Evolutionary conservation across 2,113 vertebrate genomes (phyloP).

Genomic region (Sturnira hondurensis): DNA sequence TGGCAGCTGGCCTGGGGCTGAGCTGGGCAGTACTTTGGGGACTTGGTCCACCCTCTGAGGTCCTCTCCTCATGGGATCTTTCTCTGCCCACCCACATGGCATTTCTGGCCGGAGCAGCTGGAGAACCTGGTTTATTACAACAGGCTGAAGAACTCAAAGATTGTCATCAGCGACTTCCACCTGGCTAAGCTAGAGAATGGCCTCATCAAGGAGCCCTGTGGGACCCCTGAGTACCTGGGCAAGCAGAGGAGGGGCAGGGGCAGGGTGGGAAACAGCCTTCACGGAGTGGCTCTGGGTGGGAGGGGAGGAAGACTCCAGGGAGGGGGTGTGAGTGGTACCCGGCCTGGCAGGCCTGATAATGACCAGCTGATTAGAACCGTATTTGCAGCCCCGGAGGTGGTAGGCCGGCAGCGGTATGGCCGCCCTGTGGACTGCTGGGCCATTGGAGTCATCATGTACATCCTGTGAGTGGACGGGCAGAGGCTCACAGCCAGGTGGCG

Average conservation of each 20-base stretch:
- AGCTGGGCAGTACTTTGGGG: neutral
- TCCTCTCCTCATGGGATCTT: neutral
- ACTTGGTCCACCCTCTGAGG: accelerated
- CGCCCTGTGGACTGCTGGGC: constrained; percentile 98
- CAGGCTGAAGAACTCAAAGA: constrained; percentile 98
- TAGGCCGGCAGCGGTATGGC: constrained; percentile 96
- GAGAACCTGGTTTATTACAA: constrained; percentile 99
- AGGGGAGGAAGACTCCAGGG: neutral
- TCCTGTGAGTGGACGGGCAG: constrained; percentile 90
- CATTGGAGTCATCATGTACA: constrained; percentile 98
- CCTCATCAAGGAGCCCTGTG: constrained; percentile 97
- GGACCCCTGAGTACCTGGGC: constrained; percentile 98
- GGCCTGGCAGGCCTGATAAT: neutral
- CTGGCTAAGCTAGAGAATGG: constrained; percentile 97
- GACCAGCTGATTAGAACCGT: constrained; percentile 23
- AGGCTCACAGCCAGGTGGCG: neutral
- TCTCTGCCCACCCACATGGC: neutral
- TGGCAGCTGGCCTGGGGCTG: neutral
- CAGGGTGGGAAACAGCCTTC: neutral
- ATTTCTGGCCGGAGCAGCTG: constrained; percentile 78
- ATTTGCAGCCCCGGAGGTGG: constrained; percentile 93
- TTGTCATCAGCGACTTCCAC: constrained; percentile 98
- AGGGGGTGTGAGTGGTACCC: neutral
- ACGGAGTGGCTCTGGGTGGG: neutral
- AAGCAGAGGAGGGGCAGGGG: constrained; percentile 67